Base-by-base conservation (phyloP, 2,113 vertebrate species). In the Chloropsis cyanopogon region DNA sequence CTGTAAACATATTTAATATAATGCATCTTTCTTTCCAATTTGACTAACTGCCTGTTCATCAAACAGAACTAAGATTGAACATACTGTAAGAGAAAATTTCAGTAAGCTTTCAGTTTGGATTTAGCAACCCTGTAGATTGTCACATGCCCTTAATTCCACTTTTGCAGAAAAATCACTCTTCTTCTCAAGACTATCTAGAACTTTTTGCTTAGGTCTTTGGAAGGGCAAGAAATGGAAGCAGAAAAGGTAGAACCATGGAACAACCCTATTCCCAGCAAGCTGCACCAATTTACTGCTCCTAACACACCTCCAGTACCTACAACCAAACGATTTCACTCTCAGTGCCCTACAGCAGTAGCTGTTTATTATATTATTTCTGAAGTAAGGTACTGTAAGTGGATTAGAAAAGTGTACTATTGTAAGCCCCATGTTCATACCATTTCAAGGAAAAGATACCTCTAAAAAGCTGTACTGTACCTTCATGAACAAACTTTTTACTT, bases 401-500 rank as follows among this genome's bases (percentile, higher is more conserved):
- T 87, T 80, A 82, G 83, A 75, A 72, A 81, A 59, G 25, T 18
- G 41, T 63, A 60, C 85, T 85, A 44, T 13, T 52, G 39, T 49
- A 77, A 87, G 39, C 23, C 87, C 90, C 85, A 53, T 61, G 88
- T 57, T 70, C 76, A 94, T 52, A 88, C 79, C 63, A 66, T 57
- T 95, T 94, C 81, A 95, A 54, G 39, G 49, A 93, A 85, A 97
- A 91, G 79, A 35, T 23, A 82, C 84, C 92, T 97, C 92, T 59
- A 77, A 85, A 92, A 77, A 82, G 86, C 33, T 86, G 85, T 47
- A 90, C 71, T 82, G 63, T 93, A 96, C 93, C 66, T 97, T 96
- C 89, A 89, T 20, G 7, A 96, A 96, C 77, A 97, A 96, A 97
- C 88, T 93, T 97, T 91, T 78, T 79, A 93, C 90, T 96, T 96